Evolutionary conservation across 2,888 invertebrate genomes (phyloP), one percentile per base, ranked within the genome.

Genomic region (Drosophila lacicola): DNA sequence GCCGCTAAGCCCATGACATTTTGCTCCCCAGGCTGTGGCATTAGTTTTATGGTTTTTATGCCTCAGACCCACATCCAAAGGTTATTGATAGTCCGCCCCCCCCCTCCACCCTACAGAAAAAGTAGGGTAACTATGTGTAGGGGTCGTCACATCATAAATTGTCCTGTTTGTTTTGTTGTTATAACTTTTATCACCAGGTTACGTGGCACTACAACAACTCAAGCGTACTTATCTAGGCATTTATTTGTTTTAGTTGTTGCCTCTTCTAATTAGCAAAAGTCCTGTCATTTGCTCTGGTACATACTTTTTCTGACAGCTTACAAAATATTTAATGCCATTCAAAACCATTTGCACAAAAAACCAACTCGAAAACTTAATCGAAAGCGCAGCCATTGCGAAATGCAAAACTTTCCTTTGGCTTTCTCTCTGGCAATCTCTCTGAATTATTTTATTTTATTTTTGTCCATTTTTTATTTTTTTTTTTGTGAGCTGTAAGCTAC

Each of bases 41-140:
- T 80, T 86, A 82, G 82, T 83, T 88, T 82, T 88, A 82, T 81
- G 85, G 70, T 70, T 80, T 73, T 82, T 78, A 62, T 72, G 67
- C 61, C 70, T 33, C 76, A 78, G 42, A 34, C n/a, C 64, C 61
- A 55, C 56, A 42, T 37, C 50, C 33, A 60, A 21, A 70, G 62
- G 67, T 83, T 83, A 86, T 86, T 87, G 87, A 83, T 87, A 67
- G 79, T 55, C 55, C 62, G 62, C 64, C 71, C 29, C 34, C 13
- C 36, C 21, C 36, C 50, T 37, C 37, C 37, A n/a, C 17, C 6
- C 6, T 8, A 14, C 39, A 9, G 5, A 6, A 19, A 25, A 25
- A 6, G 29, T 19, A 39, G 11, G n/a, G 41, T 75, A 68, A 75
- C 65, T 70, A 10, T 10, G 34, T 5, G 8, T n/a, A 11, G 11